These are phyloP conservation scores for Ia io DNA, from an alignment of 2,113 vertebrate genomes.

Conservation along the genomic window DNA sequence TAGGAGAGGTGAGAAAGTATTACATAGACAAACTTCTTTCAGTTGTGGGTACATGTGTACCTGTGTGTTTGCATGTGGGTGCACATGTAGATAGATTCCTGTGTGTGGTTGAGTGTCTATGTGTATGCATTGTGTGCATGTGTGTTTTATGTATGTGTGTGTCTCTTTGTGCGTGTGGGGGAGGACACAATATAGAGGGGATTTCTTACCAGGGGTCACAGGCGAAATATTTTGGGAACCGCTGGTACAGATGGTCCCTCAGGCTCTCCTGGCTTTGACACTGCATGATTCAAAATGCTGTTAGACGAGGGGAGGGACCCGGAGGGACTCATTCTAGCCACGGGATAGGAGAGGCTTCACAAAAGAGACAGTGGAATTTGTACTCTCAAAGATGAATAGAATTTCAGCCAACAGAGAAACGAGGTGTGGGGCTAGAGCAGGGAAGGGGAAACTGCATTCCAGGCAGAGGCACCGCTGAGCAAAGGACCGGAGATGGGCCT, in stretches of 20 bases:
- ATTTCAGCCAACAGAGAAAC: neutral
- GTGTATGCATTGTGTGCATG: neutral
- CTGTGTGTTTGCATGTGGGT: neutral
- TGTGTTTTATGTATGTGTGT: neutral
- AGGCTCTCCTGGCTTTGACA: neutral
- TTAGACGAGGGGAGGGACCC: neutral
- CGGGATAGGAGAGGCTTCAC: neutral
- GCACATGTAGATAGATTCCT: neutral
- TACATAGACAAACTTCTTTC: neutral
- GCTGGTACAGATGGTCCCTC: neutral
- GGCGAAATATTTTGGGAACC: neutral
- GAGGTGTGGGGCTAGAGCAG: fast-evolving
- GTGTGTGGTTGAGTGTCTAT: neutral
- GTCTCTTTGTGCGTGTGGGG: neutral
- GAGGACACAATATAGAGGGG: neutral
- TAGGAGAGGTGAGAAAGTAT: neutral
- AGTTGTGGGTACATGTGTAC: neutral
- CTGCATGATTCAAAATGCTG: neutral
- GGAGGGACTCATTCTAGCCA: neutral
- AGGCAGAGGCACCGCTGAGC: neutral
- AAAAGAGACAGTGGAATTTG: neutral
- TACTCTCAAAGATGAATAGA: neutral
- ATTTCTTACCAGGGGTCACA: neutral
- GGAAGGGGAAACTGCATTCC: neutral
- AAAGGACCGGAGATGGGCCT: neutral